Conservation (phyloP, 2,888 invertebrate species). For the Melipona bicolor region DNA sequence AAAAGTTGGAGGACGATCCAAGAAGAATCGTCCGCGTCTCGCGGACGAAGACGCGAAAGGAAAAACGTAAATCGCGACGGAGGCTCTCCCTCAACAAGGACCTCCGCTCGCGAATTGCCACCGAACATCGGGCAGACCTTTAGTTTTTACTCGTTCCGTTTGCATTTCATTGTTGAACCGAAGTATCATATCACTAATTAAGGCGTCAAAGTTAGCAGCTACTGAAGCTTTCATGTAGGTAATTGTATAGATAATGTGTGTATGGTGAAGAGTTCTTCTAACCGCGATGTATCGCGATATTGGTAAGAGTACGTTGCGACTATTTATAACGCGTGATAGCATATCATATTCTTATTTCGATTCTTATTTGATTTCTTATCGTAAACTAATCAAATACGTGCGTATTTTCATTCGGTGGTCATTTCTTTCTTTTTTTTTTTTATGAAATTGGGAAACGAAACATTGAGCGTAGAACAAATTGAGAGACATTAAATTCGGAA, state of each 20-base stretch:
- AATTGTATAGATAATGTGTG: conserved; percentile 62
- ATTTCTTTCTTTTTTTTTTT: too few species aligned
- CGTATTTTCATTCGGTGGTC: conserved; percentile 19
- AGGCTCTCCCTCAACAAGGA: conserved; percentile 77
- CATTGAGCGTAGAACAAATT: not conserved
- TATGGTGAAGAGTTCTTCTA: conserved; percentile 21
- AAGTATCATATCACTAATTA: conserved; percentile 82
- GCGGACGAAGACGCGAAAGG: conserved; percentile 1
- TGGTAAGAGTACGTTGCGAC: conserved; percentile 52
- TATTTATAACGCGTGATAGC: conserved; percentile 19
- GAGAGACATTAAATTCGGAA: not conserved
- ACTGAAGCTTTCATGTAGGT: conserved; percentile 78
- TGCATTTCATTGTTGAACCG: conserved; percentile 81
- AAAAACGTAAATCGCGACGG: conserved; percentile 37
- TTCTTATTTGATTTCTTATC: conserved; percentile 27
- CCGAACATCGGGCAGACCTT: conserved; percentile 54
- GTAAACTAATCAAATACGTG: conserved; percentile 1
- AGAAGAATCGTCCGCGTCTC: not conserved
- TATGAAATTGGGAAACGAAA: not conserved
- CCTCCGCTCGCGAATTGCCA: conserved; percentile 65
- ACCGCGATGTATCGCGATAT: conserved; percentile 36
- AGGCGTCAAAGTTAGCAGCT: conserved; percentile 71
- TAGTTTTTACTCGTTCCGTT: conserved; percentile 70
- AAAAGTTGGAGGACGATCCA: not conserved
- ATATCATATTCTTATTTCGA: conserved; percentile 26